Percentiles rank a stretch among this genome's conserved stretches.
These are phyloP conservation scores for Agriotes lineatus DNA, from an alignment of 2,888 invertebrate species.

Conservation along the genomic window DNA sequence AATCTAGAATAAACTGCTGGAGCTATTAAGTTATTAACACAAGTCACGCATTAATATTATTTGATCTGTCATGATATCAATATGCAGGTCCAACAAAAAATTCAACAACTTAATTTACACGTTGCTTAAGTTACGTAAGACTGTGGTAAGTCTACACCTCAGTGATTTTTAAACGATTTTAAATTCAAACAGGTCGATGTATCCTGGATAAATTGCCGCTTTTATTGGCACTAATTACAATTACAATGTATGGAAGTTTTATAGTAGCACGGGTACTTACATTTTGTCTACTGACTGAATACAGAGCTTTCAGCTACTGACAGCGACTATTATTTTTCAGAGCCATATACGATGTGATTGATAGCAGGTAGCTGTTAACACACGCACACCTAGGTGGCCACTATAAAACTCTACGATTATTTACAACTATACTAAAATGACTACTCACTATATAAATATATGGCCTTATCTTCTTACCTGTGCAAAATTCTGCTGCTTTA, in stretches of 20 bases:
- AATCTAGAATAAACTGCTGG: no score
- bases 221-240: no score
- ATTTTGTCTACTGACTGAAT: slow-evolving; percentile 2
- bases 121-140: no score
- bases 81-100: no score
- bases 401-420: slow-evolving; percentile 27
- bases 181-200: no score
- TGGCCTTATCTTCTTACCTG: background rate
- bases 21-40: no score
- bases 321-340: slow-evolving; percentile 25
- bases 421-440: slow-evolving; percentile 27
- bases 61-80: no score
- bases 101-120: no score
- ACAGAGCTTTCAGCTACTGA: slow-evolving; percentile 13
- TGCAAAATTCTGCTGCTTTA: background rate
- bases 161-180: no score
- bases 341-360: slow-evolving; percentile 24
- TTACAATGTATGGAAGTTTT: background rate
- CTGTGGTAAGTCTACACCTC: no score
- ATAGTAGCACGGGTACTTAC: background rate
- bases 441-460: slow-evolving; percentile 19
- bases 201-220: no score
- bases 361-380: slow-evolving; percentile 34
- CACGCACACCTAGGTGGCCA: slow-evolving; percentile 26
- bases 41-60: no score